Conservation (phyloP, 2,888 invertebrate species). For the Troides oblongomaculatus region DNA sequence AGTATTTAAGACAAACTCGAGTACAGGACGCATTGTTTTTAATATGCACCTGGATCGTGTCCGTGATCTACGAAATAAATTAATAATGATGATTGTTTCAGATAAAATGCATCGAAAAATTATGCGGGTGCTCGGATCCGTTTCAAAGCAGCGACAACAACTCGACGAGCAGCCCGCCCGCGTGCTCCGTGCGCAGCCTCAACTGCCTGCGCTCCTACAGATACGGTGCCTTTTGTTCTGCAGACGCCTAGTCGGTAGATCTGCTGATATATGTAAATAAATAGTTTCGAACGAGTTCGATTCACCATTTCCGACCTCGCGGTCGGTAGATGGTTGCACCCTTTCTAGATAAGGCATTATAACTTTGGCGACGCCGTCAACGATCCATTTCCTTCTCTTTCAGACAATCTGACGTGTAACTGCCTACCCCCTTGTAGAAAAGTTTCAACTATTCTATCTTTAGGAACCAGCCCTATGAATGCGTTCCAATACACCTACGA, state of each 20-base stretch:
- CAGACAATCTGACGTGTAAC: slow-evolving; percentile 50
- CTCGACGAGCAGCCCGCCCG: slow-evolving; percentile 33
- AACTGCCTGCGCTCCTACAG: slow-evolving; percentile 37
- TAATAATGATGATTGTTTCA: slow-evolving; percentile 35
- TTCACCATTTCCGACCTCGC: no score
- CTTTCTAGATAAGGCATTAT: no score
- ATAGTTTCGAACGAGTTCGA: no score
- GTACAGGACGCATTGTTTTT: no score
- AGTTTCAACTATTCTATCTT: slow-evolving; percentile 41
- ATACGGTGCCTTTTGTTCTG: slow-evolving; percentile 29
- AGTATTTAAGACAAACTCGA: no score
- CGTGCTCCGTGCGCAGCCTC: slow-evolving; percentile 44
- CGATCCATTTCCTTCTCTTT: slow-evolving; percentile 22
- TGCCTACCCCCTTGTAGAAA: slow-evolving; percentile 59
- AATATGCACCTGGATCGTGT: no score
- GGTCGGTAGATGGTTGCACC: no score
- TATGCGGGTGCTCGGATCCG: slow-evolving; percentile 61
- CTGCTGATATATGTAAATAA: no score
- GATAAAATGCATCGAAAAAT: slow-evolving; percentile 53
- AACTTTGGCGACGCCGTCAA: no score
- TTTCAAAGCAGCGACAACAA: slow-evolving; percentile 31
- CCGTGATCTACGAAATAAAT: no score
- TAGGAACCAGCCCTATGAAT: slow-evolving; percentile 48
- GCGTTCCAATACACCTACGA: slow-evolving; percentile 45
- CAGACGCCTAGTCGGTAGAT: no score